Conservation (phyloP, 2,797 vertebrate genomes). For the Prunella strophiata region DNA sequence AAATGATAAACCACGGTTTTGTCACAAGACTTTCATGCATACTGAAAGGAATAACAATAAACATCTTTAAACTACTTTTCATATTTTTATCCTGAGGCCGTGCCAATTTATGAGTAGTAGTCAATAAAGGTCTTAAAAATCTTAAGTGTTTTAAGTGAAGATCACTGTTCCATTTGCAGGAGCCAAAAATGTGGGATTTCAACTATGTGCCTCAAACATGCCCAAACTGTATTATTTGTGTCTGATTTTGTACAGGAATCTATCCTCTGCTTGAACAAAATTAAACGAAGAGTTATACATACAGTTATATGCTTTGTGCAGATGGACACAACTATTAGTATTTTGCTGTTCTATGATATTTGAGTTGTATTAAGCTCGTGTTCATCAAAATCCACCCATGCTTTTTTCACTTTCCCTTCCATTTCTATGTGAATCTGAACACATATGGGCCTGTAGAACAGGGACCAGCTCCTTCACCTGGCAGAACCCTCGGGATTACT, state of each 20-base stretch:
- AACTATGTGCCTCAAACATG: not conserved
- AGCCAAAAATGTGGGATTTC: not conserved
- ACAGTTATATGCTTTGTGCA: not conserved
- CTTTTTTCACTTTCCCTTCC: not conserved
- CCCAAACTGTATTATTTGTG: not conserved
- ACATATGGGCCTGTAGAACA: accelerated
- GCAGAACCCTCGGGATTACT: not conserved
- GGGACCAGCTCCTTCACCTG: not conserved
- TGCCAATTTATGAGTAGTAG: not conserved
- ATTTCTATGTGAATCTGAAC: not conserved
- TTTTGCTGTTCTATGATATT: not conserved
- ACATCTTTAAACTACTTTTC: not conserved
- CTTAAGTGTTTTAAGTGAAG: not conserved
- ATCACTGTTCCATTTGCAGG: not conserved
- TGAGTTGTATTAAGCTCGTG: accelerated
- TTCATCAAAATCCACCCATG: not conserved
- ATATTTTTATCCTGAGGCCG: not conserved
- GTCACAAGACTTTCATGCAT: not conserved
- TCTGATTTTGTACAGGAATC: not conserved
- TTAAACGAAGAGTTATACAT: not conserved
- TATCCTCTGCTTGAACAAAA: not conserved
- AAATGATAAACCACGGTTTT: not conserved
- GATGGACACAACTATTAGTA: not conserved
- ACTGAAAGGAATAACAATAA: not conserved
- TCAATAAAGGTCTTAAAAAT: not conserved